A percentile compares a stretch with the other conserved stretches of the same genome.
Conservation (phyloP, 1,140 invertebrate genomes). For the Agrypnia vestita region DNA sequence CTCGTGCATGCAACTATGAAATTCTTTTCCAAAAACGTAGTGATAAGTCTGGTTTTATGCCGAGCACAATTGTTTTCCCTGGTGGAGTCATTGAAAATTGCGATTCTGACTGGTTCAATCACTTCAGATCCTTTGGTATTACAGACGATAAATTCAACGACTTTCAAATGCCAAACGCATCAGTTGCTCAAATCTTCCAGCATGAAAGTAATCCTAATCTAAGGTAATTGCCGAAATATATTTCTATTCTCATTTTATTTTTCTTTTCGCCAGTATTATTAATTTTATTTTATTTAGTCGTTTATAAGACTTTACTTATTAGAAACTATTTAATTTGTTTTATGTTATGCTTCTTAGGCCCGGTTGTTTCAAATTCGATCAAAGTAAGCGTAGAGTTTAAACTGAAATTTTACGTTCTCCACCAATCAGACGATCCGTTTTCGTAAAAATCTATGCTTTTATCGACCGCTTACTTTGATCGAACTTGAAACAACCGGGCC, state of each 20-base stretch:
- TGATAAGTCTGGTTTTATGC: constrained; percentile 77
- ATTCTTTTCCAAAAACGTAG: constrained; percentile 80
- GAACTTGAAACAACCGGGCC: too few species aligned
- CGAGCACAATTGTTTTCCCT: constrained; percentile 86
- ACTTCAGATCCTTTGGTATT: constrained; percentile 77
- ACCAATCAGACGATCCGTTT: too few species aligned
- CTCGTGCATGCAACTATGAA: constrained; percentile 68
- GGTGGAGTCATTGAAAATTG: constrained; percentile 81
- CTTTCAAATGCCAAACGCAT: constrained; percentile 64
- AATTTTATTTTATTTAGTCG: not conserved
- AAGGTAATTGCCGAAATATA: constrained; percentile 47
- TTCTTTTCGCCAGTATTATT: not conserved
- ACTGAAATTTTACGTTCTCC: too few species aligned
- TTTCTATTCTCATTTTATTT: not conserved
- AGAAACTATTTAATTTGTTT: too few species aligned
- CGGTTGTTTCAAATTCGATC: too few species aligned
- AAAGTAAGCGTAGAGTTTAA: too few species aligned
- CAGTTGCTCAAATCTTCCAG: constrained; percentile 72
- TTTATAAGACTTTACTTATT: too few species aligned
- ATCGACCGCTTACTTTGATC: too few species aligned
- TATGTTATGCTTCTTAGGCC: too few species aligned
- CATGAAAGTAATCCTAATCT: constrained; percentile 65
- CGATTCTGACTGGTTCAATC: constrained; percentile 83
- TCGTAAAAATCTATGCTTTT: too few species aligned
- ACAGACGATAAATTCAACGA: constrained; percentile 70